These are phyloP conservation scores for Sebastes miniatus DNA, from an alignment of 2,797 vertebrate genomes.

Conservation along the genomic window DNA sequence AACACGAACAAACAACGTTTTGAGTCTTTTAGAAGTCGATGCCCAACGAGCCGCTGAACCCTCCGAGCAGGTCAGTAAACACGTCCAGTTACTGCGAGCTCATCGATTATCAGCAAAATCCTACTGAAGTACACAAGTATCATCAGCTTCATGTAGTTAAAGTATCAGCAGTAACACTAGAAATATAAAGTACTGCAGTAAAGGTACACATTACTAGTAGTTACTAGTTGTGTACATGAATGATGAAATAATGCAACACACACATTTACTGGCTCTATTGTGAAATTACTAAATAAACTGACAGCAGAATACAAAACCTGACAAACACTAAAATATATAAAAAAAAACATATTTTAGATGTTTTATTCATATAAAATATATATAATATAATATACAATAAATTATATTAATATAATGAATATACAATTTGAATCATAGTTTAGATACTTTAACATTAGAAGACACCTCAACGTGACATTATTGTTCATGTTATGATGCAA, in stretches of 20 bases:
- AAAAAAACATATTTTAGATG: neutral
- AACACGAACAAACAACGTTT: neutral
- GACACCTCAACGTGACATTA: neutral
- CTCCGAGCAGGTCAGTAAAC: neutral
- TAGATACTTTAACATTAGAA: neutral
- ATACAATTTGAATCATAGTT: neutral
- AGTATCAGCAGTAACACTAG: neutral
- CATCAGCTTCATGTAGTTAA: neutral
- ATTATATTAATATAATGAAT: neutral
- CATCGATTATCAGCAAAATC: neutral
- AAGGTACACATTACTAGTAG: too few species aligned
- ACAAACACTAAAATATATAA: neutral
- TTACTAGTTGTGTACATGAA: neutral
- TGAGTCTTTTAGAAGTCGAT: neutral
- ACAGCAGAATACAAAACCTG: neutral
- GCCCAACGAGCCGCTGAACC: constrained; percentile 6
- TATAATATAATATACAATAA: too few species aligned
- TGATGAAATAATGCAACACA: neutral
- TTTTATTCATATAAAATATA: neutral
- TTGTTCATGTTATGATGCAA: neutral
- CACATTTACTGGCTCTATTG: neutral
- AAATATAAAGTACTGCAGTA: neutral
- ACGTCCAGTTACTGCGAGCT: too few species aligned
- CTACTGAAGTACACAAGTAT: too few species aligned
- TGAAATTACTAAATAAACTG: neutral